Percentiles rank a stretch among this genome's conserved stretches.
Evolutionary conservation across 2,888 invertebrate species (phyloP).

Genomic region (Dyspetes luteomarginatus): DNA sequence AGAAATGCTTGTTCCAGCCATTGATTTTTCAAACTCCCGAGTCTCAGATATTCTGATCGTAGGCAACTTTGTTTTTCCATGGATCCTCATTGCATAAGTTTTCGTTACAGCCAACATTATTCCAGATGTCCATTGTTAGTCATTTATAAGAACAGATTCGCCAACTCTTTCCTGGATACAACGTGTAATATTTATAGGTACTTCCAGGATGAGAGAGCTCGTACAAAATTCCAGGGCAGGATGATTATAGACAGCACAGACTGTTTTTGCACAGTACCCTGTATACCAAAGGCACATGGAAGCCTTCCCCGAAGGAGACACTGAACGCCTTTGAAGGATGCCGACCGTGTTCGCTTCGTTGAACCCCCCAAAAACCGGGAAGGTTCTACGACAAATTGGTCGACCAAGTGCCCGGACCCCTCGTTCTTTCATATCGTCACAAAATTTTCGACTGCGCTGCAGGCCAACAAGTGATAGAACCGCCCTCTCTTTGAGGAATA

Average conservation of each 20-base stretch:
- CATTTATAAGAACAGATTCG: too few species aligned
- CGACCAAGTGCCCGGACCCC: constrained; percentile 37
- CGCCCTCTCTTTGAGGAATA: constrained; percentile 29
- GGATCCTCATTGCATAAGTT: too few species aligned
- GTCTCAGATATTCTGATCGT: too few species aligned
- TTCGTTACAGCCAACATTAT: too few species aligned
- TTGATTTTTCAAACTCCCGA: too few species aligned
- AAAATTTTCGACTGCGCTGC: too few species aligned
- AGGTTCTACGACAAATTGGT: constrained; percentile 58
- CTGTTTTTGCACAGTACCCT: not conserved
- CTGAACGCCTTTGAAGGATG: constrained; percentile 54
- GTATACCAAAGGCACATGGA: constrained; percentile 6
- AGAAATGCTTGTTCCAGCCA: too few species aligned
- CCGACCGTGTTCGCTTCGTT: constrained; percentile 51
- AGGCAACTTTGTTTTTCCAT: too few species aligned
- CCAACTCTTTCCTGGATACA: too few species aligned
- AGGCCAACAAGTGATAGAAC: constrained; percentile 23
- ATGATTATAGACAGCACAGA: not conserved
- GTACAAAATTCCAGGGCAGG: not conserved
- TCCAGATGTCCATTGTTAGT: too few species aligned
- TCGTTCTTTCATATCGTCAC: constrained; percentile 29
- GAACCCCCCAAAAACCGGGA: constrained; percentile 52
- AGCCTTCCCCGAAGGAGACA: constrained; percentile 35
- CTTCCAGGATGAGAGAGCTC: not conserved
- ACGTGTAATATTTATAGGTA: too few species aligned